Base-by-base conservation (phyloP, 30 jellyfish, hydroid and myxozoan species). In the Aurelia aurita region DNA sequence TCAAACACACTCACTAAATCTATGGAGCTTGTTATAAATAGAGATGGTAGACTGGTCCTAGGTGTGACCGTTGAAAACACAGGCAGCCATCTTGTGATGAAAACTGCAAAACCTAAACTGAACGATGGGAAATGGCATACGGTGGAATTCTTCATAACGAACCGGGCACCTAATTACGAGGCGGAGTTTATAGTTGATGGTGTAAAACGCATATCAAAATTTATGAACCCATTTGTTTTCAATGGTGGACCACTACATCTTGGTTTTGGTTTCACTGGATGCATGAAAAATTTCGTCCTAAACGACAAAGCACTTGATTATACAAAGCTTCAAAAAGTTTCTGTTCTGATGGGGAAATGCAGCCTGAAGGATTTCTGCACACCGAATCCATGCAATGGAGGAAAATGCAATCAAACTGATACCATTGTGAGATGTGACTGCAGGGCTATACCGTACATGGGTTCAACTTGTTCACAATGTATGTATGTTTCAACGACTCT, bases 381-480 rank as follows among this genome's bases (percentile, higher is more conserved):
- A 21, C 99, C 99, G 21, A 95, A 95, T 65, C 99, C 99, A 25
- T 95, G 99, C 73, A 86, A 95, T 80, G 99, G 99, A 25, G 97
- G 97, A 35, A 89, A 89, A 60, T 95, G 99, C 82, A 95, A 95
- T 69, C 99, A 95, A 77, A 95, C 99, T 5, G 98, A 89, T 57
- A 90, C 90, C 11, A 84, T 76, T 21, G 58, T 95, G 66, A 77
- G 85, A 75, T 95, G 99, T 70, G 99, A 95, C 69, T 95, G 99
- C 72, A 77, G 97, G 35, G 90, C 87, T 71, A 95, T 96, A 18
- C 90, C 92, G 3, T 95, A 87, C 49, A 96, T 69, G 46, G 99
- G 99, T 12, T 81, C 99, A 0, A 68, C 97, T 58, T 95, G 99
- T 69, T 80, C 78, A 74, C 80, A 96, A 65, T 77, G 99, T 95